Base-by-base conservation (phyloP, 2,797 vertebrate species). In the Pseudotriccus pelzelni region DNA sequence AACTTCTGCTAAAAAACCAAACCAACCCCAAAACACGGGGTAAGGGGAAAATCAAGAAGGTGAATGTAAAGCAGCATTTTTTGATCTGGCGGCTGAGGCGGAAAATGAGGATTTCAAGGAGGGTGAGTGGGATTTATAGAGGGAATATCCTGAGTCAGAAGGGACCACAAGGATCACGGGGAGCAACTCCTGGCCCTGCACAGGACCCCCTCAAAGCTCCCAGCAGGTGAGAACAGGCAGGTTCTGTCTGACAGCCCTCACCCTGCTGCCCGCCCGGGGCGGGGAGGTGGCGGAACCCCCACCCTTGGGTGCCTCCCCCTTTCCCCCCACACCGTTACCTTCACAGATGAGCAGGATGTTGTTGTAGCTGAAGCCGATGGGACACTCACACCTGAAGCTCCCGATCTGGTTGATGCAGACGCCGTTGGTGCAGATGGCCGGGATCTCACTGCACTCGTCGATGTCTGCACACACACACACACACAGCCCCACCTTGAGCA, bases 391-490 rank as follows among this genome's bases (percentile, higher is more conserved):
- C 79, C 98, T 98, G 98, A 99, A 99, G 94, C 98, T 99, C 62
- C 99, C 98, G 0, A 99, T 99, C 94, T 99, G 99, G 97, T 99
- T 99, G 98, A 99, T 98, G 94, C 99, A 99, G 74, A 99, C 98
- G 2, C 99, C 99, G 0, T 98, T 98, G 36, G 98, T 98, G 75
- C 99, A 99, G 97, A 99, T 98, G 3, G 98, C 98, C 0, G 99
- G 98, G 80, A 99, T 99, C 98, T 99, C 99, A 3, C 98, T 98
- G 94, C 99, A 99, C 95, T 99, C 99, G 2, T 99, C 99, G 2
- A 99, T 99, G 96, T 99, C 99, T 99, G 97, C 22, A 7, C 16
- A 49, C 9, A 55, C 78, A 93, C 11, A 47, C 32, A 44, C 43
- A 47, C 23, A 25, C 7, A 49, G 7, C 47, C 22, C 24, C 2